Evolutionary conservation across 2,888 invertebrate genomes (phyloP).

Genomic region (Emesis castigata): DNA sequence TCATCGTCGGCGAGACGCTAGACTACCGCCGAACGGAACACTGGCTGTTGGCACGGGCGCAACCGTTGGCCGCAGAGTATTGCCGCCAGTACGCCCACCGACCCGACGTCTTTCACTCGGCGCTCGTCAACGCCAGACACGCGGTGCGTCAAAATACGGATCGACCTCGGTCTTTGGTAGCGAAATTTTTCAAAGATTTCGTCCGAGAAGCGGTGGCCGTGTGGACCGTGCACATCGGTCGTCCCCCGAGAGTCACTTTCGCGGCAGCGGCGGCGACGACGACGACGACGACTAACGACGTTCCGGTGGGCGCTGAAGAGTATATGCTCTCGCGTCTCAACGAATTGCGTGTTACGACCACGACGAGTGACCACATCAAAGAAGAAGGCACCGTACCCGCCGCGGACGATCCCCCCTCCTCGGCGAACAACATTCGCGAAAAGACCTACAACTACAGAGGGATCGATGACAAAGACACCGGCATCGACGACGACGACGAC

Average conservation of each 20-base stretch:
- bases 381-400: background rate
- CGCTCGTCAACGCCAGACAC: background rate
- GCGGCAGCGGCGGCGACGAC: background rate
- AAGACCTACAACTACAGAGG: background rate
- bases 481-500: background rate
- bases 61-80: background rate
- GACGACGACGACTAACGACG: background rate
- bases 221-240: background rate
- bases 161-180: background rate
- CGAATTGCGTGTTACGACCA: background rate
- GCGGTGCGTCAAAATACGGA: background rate
- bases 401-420: background rate
- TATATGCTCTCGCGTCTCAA: slow-evolving; percentile 1
- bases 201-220: background rate
- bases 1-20: background rate
- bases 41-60: background rate
- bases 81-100: background rate
- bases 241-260: background rate
- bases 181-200: background rate
- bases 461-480: background rate
- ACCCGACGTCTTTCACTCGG: background rate
- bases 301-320: background rate
- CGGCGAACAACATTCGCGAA: no score
- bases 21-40: background rate
- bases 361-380: background rate